Base-by-base conservation (phyloP, 53 echinoderm and acorn worm genomes). In the Temnopleurus reevesii region DNA sequence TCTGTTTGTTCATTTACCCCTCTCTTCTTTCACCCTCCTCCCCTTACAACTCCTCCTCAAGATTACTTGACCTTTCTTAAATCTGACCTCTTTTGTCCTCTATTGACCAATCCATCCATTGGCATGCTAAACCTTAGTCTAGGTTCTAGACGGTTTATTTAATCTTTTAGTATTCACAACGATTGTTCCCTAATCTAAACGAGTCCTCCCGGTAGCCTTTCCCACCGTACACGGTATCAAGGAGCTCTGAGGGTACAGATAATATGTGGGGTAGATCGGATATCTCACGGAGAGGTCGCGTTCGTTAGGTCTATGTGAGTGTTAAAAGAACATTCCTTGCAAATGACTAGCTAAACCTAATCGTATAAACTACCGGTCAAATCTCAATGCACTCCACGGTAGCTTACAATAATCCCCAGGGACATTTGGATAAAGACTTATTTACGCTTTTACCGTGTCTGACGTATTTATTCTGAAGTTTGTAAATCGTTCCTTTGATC, bases 401-500 rank as follows among this genome's bases (percentile, higher is more conserved):
- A 31, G 49, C 49, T 49, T 49, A 49, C 15, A 49, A 15, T 15
- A 49, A n/a, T n/a, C 18, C 56, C 56, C 63, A 33, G 31, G 34
- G 34, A 63, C 27, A 33, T 30, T 60, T 18, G 35, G 65, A 19
- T 38, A 38, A 38, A 19, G 18, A 63, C 63, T 63, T 63, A 63
- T 18, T 63, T 63, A 34, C 33, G 63, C 63, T 63, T 63, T 63
- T 29, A 31, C 8, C 34, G 31, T 56, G 56, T 63, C 34, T 63
- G 31, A 34, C 30, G 6, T 31, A 34, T 33, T 17, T 17, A 2
- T 31, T 31, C 34, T 63, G n/a, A n/a, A n/a, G n/a, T n/a, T n/a
- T n/a, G n/a, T n/a, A n/a, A n/a, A 34, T 31, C 34, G 63, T 63
- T 63, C 63, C 8, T 71, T 71, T 71, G 38, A 71, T 71, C 71